Conservation (phyloP, 1,140 invertebrate genomes). For the Coelopa frigida region DNA sequence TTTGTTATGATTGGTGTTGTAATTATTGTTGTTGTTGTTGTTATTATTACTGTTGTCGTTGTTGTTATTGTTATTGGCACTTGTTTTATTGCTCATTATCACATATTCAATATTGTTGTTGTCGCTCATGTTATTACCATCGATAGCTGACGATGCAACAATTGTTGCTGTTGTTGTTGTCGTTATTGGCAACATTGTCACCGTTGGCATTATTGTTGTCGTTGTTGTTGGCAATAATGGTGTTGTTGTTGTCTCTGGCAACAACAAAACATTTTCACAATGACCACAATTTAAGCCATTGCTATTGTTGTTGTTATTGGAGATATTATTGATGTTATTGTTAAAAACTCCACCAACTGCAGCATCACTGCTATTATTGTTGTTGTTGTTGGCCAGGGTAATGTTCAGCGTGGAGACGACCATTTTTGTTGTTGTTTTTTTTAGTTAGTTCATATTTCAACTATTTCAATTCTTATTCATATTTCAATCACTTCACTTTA, state of each 20-base stretch:
- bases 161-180: conserved; percentile 7
- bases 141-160: too few relatives aligned
- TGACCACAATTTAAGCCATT: conserved; percentile 3
- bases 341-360: not conserved
- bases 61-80: conserved; percentile 8
- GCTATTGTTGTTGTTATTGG: conserved; percentile 6
- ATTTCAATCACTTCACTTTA: conserved; percentile 2
- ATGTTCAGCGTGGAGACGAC: conserved; percentile 35
- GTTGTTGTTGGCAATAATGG: not conserved
- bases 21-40: conserved; percentile 5
- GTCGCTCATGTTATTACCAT: too few relatives aligned
- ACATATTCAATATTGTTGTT: conserved; percentile 6
- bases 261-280: too few relatives aligned
- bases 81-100: conserved; percentile 1
- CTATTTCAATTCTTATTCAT: conserved; percentile 6
- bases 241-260: not conserved
- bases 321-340: not conserved
- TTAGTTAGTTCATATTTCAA: conserved; percentile 8
- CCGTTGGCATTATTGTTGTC: not conserved
- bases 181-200: conserved; percentile 10
- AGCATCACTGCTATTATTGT: conserved; percentile 3
- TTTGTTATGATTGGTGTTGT: conserved; percentile 23
- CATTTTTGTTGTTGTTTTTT: conserved; percentile 19
- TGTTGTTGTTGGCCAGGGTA: conserved; percentile 25
- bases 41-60: conserved; percentile 12